phyloP scores from a whole-genome alignment of 92 coral and sea anemone species.

The Meandrina meandrites region DNA sequence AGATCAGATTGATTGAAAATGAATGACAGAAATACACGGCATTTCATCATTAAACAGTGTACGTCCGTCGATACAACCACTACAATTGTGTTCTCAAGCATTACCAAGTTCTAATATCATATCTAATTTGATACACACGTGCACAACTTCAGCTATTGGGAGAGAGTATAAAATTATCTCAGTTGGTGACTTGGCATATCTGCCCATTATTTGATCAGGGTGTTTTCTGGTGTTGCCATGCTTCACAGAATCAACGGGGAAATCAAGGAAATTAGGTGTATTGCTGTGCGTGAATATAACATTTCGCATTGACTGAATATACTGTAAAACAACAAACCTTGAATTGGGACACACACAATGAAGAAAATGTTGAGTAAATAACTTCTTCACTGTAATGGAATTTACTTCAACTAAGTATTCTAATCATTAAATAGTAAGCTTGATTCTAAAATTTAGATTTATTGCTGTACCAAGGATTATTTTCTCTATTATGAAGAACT shows the following conservation, averaged over 20 bases:
- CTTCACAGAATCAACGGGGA: constrained; percentile 27
- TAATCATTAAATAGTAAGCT: neutral
- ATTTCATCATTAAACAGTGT: neutral
- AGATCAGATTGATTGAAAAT: constrained; percentile 3
- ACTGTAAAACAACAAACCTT: neutral
- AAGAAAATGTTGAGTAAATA: neutral
- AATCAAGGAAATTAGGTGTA: neutral
- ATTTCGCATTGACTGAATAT: neutral
- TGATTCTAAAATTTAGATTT: constrained; percentile 1
- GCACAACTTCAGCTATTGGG: neutral
- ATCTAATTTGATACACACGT: neutral
- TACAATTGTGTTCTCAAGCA: neutral
- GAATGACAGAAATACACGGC: constrained; percentile 8
- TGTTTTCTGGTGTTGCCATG: constrained; percentile 42
- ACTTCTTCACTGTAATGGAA: constrained; percentile 25
- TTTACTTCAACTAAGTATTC: constrained; percentile 16
- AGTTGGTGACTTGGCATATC: neutral
- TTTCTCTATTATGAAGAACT: neutral
- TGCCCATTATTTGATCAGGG: constrained; percentile 19
- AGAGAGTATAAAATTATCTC: neutral
- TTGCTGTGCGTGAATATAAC: neutral
- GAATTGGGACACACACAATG: neutral
- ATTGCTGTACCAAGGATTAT: neutral
- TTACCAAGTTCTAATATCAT: neutral
- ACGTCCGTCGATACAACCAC: neutral